Percentiles rank a stretch among this genome's conserved stretches.
Conservation (phyloP, 1,140 invertebrate genomes). For the Ceratitis capitata region DNA sequence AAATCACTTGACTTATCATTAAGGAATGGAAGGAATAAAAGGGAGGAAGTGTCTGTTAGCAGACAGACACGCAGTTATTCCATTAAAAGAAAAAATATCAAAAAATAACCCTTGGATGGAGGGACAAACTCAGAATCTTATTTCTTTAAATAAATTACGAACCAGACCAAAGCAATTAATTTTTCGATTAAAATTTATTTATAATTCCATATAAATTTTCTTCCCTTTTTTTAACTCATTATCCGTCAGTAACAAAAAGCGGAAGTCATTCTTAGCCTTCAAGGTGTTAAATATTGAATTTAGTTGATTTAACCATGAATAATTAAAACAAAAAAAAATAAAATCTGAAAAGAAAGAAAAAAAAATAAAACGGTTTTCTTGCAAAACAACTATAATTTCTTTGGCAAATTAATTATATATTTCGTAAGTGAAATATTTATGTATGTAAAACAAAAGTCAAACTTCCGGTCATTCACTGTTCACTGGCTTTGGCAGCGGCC, state of each 20-base stretch:
- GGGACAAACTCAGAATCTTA: no score
- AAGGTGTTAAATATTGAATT: constrained; percentile 26
- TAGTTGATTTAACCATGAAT: constrained; percentile 25
- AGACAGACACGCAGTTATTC: no score
- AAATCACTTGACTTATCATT: no score
- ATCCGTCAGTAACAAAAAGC: not conserved
- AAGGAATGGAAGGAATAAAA: no score
- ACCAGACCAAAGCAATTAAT: no score
- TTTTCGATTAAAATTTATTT: no score
- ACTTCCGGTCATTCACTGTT: constrained; percentile 29
- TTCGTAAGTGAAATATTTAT: not conserved
- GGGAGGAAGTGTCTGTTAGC: no score
- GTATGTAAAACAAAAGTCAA: constrained; percentile 15
- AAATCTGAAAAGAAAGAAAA: not conserved
- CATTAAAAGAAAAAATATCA: no score
- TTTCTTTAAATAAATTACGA: no score
- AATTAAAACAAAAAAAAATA: not conserved
- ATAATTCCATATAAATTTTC: no score
- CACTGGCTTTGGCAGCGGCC: not conserved
- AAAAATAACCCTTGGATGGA: no score
- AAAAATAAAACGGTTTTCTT: not conserved
- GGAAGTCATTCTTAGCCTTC: constrained; percentile 14
- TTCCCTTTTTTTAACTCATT: no score
- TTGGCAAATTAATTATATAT: not conserved
- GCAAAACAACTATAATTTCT: not conserved